Percentiles rank a stretch among this genome's conserved stretches.
These are phyloP conservation scores for Petrosia ficiformis DNA, from an alignment of 37 sponge, comb jelly and placozoan genomes.

Conservation along the genomic window DNA sequence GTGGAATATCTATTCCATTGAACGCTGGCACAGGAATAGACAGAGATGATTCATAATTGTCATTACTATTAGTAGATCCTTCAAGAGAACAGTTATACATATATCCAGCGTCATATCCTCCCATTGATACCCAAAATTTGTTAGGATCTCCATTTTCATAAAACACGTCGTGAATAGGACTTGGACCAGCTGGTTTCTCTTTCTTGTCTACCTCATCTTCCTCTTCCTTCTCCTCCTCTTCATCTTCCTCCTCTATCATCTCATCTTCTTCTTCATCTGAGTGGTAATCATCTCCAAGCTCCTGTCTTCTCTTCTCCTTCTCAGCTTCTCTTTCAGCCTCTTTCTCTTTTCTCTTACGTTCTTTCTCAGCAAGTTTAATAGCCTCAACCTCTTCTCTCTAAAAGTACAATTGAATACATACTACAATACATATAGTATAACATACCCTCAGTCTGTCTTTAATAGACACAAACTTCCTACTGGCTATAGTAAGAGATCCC, in stretches of 20 bases:
- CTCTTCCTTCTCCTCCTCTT: constrained; percentile 26
- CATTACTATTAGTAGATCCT: constrained; percentile 17
- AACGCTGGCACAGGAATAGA: constrained; percentile 56
- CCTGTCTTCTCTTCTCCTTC: constrained; percentile 38
- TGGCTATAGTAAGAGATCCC: constrained; percentile 24
- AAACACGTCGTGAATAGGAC: constrained; percentile 66
- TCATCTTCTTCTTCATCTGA: constrained; percentile 74
- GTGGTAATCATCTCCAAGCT: constrained; percentile 52
- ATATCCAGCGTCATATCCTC: constrained; percentile 91
- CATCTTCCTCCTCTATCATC: constrained; percentile 66
- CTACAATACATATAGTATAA: neutral
- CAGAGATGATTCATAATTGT: constrained; percentile 44
- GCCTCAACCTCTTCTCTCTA: constrained; percentile 79
- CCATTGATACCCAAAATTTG: constrained; percentile 88
- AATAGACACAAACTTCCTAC: constrained; percentile 59
- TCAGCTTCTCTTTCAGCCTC: constrained; percentile 65
- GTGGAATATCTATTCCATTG: constrained; percentile 50
- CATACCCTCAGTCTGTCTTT: constrained; percentile 82
- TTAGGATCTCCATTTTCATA: constrained; percentile 11
- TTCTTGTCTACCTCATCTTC: constrained; percentile 38
- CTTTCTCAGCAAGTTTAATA: constrained; percentile 42
- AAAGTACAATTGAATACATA: neutral
- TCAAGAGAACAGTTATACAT: constrained; percentile 87
- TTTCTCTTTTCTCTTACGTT: constrained; percentile 48
- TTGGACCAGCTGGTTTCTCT: constrained; percentile 55